These are phyloP conservation scores for Drosophila pullipes DNA, from an alignment of 2,888 invertebrate genomes.

Conservation along the genomic window DNA sequence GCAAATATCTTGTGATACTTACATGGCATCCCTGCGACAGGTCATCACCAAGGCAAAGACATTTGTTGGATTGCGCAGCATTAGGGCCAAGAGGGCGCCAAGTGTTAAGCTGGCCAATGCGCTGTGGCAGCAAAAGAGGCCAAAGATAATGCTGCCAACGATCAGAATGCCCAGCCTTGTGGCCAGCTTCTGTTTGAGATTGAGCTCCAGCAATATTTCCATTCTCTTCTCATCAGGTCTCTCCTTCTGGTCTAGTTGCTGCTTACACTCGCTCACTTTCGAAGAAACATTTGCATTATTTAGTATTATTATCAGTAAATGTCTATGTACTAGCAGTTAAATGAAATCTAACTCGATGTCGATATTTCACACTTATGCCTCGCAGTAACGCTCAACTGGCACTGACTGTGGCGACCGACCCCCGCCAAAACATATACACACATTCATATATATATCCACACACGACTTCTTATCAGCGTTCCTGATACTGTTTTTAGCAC, in stretches of 20 bases:
- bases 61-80: conserved; percentile 73
- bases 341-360: conserved; percentile 40
- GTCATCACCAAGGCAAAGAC: conserved; percentile 80
- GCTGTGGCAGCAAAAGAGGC: conserved; percentile 60
- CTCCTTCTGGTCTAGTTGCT: conserved; percentile 31
- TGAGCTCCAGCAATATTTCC: conserved; percentile 80
- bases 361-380: background rate
- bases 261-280: conserved; percentile 48
- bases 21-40: conserved; percentile 79
- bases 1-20: conserved; percentile 47
- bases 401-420: conserved; percentile 3
- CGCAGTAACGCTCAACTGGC: background rate
- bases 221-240: conserved; percentile 58
- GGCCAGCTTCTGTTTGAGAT: conserved; percentile 79
- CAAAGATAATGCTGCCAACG: conserved; percentile 69
- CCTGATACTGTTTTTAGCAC: conserved; percentile 38
- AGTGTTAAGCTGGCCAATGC: conserved; percentile 71
- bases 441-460: conserved; percentile 5
- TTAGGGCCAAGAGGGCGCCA: conserved; percentile 74
- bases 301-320: background rate
- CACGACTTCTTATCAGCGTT: conserved; percentile 36
- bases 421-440: background rate
- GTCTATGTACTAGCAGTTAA: conserved; percentile 6
- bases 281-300: conserved; percentile 38
- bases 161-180: conserved; percentile 75